Evolutionary conservation across 2,113 vertebrate genomes (phyloP).

Genomic region (Grantiella picta): DNA sequence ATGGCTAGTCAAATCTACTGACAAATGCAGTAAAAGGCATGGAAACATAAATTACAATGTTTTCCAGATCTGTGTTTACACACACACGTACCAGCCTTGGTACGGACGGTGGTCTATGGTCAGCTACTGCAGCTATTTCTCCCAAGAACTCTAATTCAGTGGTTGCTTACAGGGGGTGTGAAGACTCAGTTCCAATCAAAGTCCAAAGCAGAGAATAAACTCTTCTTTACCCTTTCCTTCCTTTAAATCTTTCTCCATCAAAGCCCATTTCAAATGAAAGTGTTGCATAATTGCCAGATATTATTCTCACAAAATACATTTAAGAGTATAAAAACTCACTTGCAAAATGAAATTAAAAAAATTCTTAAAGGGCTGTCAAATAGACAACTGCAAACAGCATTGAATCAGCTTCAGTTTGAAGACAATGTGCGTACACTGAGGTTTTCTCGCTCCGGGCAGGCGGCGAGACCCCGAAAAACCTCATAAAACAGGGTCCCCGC

Average conservation of each 20-base stretch:
- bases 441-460: too few species aligned
- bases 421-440: rapidly evolving
- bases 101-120: not conserved
- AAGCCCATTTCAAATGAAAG: not conserved
- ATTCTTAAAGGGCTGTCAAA: not conserved
- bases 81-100: not conserved
- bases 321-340: not conserved
- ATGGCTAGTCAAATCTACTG: not conserved
- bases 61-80: not conserved
- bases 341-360: not conserved
- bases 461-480: too few species aligned
- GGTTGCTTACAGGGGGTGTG: not conserved
- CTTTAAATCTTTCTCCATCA: not conserved
- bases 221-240: not conserved
- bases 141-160: not conserved
- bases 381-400: not conserved
- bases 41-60: not conserved
- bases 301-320: not conserved
- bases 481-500: too few species aligned
- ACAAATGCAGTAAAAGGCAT: not conserved
- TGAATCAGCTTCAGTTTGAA: not conserved
- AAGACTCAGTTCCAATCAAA: not conserved
- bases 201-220: not conserved
- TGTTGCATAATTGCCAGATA: not conserved
- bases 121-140: not conserved